These are phyloP conservation scores for Perca fluviatilis DNA, from an alignment of 2,113 vertebrate genomes.

Conservation along the genomic window DNA sequence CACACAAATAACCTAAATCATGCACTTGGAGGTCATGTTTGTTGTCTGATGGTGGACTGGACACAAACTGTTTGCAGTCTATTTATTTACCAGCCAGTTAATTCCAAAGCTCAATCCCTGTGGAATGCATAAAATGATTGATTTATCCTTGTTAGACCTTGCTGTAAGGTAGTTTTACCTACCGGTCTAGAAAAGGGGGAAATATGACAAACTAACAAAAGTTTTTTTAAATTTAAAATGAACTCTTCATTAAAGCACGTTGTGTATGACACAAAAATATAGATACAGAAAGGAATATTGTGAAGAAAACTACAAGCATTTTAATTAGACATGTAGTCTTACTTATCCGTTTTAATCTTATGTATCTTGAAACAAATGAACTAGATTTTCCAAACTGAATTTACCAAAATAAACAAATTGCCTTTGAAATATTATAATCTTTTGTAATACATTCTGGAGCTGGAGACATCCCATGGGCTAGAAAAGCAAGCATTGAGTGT, in stretches of 20 bases:
- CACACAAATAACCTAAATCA: background rate
- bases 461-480: conserved; percentile 6
- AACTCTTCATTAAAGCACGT: background rate
- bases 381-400: background rate
- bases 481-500: background rate
- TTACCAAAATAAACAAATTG: background rate
- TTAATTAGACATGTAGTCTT: background rate
- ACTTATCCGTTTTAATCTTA: background rate
- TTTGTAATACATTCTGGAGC: background rate
- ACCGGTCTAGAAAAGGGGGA: background rate
- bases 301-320: background rate
- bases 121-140: conserved; percentile 41
- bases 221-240: background rate
- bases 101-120: conserved; percentile 25
- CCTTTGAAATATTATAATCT: background rate
- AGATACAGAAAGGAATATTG: background rate
- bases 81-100: conserved; percentile 53
- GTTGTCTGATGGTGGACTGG: conserved; percentile 37
- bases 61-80: conserved; percentile 37
- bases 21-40: conserved; percentile 21
- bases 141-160: conserved; percentile 48
- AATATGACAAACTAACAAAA: background rate
- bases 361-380: background rate
- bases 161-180: conserved; percentile 29
- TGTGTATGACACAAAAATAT: background rate